phyloP scores from a whole-genome alignment of 2,113 vertebrate species.

The Silurus glanis region DNA sequence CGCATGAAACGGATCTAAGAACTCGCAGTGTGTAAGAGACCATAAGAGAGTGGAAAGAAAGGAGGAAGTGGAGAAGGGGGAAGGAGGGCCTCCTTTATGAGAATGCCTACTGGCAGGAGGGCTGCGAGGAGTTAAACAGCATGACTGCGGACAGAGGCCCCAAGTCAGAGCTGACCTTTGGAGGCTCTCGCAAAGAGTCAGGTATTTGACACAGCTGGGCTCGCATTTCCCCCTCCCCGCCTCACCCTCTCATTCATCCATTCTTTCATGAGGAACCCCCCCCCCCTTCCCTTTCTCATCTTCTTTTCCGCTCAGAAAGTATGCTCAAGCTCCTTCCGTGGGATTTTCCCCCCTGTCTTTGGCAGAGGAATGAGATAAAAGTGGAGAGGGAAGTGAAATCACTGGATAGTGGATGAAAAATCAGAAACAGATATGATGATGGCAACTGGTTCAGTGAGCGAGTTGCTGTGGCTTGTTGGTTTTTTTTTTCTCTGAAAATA shows the following conservation, averaged over 20 bases:
- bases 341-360: slow-evolving; percentile 56
- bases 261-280: slow-evolving; percentile 53
- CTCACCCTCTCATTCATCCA: slow-evolving; percentile 72
- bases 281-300: slow-evolving; percentile 51
- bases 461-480: slow-evolving; percentile 59
- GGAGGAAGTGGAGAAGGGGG: slow-evolving; percentile 31
- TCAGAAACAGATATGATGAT: slow-evolving; percentile 64
- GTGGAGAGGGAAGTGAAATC: slow-evolving; percentile 70
- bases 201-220: slow-evolving; percentile 81
- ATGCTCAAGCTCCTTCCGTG: slow-evolving; percentile 70
- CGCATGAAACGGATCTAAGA: slow-evolving; percentile 18
- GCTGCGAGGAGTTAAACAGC: slow-evolving; percentile 64
- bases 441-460: slow-evolving; percentile 50
- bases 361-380: slow-evolving; percentile 54
- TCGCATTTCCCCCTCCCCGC: slow-evolving; percentile 72
- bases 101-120: slow-evolving; percentile 56
- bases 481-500: slow-evolving; percentile 59
- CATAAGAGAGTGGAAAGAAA: slow-evolving; percentile 48
- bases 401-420: slow-evolving; percentile 64
- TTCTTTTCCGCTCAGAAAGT: slow-evolving; percentile 68
- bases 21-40: slow-evolving; percentile 17
- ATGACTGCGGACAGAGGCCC: slow-evolving; percentile 72
- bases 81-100: slow-evolving; percentile 65
- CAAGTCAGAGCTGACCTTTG: slow-evolving; percentile 71
- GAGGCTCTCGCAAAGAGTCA: slow-evolving; percentile 75